phyloP scores from a whole-genome alignment of 2,113 vertebrate genomes.

The Aramus guarauna region DNA sequence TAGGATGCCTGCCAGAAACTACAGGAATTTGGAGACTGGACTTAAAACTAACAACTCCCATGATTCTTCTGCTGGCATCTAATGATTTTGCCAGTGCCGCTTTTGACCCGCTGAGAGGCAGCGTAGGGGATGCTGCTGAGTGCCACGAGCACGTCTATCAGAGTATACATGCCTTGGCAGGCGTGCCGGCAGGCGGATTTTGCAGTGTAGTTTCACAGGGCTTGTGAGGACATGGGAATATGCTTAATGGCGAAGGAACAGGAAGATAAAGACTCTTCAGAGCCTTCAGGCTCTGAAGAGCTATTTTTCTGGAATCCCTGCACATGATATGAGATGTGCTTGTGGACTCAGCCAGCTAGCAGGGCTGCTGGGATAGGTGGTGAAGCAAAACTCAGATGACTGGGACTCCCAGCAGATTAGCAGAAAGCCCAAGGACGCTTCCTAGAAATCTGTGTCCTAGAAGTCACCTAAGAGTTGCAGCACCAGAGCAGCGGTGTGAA shows the following conservation, averaged over 20 bases:
- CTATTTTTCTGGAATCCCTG: not conserved
- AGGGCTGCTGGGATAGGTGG: not conserved
- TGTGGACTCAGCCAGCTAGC: not conserved
- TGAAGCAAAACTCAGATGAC: not conserved
- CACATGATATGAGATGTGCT: accelerated
- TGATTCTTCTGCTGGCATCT: not conserved
- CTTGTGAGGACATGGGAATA: not conserved
- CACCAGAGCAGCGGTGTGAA: not conserved
- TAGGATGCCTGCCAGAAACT: not conserved
- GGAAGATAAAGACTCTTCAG: not conserved
- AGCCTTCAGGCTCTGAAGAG: not conserved
- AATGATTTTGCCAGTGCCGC: not conserved
- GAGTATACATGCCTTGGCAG: not conserved
- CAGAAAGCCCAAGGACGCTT: not conserved
- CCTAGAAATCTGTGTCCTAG: not conserved
- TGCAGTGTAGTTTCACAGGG: not conserved
- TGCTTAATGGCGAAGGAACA: not conserved
- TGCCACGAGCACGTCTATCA: accelerated
- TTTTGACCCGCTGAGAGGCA: not conserved
- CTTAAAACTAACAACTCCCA: not conserved
- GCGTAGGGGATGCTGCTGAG: not conserved
- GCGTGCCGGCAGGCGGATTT: not conserved
- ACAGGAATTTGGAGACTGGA: not conserved
- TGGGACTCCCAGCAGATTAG: not conserved
- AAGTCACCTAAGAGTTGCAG: not conserved